A percentile compares a stretch with the other conserved stretches of the same genome.
Conservation (phyloP, 2,888 invertebrate species). For the Coleophora flavipennella region DNA sequence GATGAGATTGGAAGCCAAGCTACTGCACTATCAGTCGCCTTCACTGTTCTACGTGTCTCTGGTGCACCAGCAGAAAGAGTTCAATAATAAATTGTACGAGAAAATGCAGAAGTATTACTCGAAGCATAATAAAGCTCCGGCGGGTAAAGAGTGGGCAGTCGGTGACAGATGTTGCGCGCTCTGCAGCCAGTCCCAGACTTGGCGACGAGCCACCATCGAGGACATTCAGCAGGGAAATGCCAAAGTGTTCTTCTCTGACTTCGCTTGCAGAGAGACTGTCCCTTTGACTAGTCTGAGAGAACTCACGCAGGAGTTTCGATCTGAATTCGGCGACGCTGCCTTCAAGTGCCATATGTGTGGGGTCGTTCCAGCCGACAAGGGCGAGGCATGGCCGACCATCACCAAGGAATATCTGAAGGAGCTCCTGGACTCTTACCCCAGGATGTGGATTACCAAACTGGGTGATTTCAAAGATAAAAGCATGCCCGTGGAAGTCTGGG, state of each 20-base stretch:
- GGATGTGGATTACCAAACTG: slow-evolving; percentile 68
- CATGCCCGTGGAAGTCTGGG: slow-evolving; percentile 77
- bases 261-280: slow-evolving; percentile 70
- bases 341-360: slow-evolving; percentile 79
- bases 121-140: slow-evolving; percentile 25
- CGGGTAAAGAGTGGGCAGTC: slow-evolving; percentile 56
- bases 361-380: slow-evolving; percentile 79
- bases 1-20: slow-evolving; percentile 56
- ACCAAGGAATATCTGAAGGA: slow-evolving; percentile 75
- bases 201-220: slow-evolving; percentile 74
- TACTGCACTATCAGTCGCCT: slow-evolving; percentile 68
- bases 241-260: slow-evolving; percentile 78
- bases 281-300: slow-evolving; percentile 53
- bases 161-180: slow-evolving; percentile 62
- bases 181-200: slow-evolving; percentile 64
- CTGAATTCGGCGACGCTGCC: slow-evolving; percentile 69
- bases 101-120: slow-evolving; percentile 70
- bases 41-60: slow-evolving; percentile 75
- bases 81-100: slow-evolving; percentile 56
- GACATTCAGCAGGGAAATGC: slow-evolving; percentile 43
- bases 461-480: slow-evolving; percentile 62
- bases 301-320: slow-evolving; percentile 62
- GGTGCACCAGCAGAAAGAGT: slow-evolving; percentile 51
- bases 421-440: slow-evolving; percentile 61
- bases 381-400: slow-evolving; percentile 73